Conservation (phyloP, 2,888 invertebrate genomes). For the Conops quadrifasciatus region DNA sequence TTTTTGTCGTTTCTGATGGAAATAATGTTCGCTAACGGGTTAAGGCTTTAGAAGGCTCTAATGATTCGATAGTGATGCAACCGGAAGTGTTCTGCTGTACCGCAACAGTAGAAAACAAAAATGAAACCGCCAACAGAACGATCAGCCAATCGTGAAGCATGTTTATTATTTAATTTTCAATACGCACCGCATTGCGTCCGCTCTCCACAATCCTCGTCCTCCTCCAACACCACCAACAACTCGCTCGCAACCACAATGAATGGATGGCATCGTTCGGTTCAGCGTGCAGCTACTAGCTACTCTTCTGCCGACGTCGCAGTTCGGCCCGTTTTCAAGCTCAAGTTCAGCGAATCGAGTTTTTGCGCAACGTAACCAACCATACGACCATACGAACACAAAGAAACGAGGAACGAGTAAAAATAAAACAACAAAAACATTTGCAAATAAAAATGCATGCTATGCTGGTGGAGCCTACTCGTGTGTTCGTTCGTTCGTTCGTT, state of each 20-base stretch:
- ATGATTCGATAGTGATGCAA: not conserved
- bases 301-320: not conserved
- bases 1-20: not conserved
- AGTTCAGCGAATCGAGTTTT: slow-evolving; percentile 38
- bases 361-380: not conserved
- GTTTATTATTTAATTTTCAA: too few species aligned
- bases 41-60: not conserved
- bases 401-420: not conserved
- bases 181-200: not conserved
- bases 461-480: not conserved
- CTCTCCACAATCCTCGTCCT: not conserved
- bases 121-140: not conserved
- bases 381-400: not conserved
- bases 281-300: not conserved
- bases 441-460: not conserved
- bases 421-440: not conserved
- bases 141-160: not conserved
- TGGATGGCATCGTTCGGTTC: not conserved
- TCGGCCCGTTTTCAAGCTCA: slow-evolving; percentile 37
- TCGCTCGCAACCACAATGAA: not conserved
- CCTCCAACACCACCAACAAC: not conserved
- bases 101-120: not conserved
- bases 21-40: not conserved
- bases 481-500: not conserved
- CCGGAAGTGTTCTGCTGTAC: too few species aligned